Evolutionary conservation across 23 tunicate species (phyloP).

Genomic region (Trididemnum miniatum): DNA sequence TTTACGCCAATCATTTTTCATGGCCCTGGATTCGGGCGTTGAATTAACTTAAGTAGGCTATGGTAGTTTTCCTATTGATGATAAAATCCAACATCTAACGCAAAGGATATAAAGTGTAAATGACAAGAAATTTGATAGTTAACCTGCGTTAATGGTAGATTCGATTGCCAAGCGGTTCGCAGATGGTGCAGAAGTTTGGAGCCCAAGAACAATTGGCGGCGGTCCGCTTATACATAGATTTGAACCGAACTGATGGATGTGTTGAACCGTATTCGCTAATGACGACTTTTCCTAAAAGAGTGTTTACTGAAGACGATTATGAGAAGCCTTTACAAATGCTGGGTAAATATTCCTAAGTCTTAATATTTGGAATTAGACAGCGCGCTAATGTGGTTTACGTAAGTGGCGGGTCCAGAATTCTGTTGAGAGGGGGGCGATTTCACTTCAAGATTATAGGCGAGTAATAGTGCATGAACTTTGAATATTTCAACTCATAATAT

Average conservation of each 20-base stretch:
- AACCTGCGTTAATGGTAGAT: slow-evolving; percentile 29
- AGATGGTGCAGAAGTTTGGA: slow-evolving; percentile 64
- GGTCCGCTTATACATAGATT: slow-evolving; percentile 57
- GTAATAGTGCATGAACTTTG: neutral
- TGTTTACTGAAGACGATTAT: slow-evolving; percentile 60
- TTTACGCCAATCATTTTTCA: no score
- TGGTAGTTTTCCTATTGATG: no score
- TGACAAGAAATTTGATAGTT: no score
- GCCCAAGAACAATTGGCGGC: slow-evolving; percentile 75
- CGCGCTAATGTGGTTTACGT: no score
- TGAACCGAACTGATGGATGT: slow-evolving; percentile 58
- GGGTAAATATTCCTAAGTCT: slow-evolving; percentile 22
- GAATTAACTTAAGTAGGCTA: no score
- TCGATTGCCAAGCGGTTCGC: slow-evolving; percentile 62
- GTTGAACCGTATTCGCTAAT: slow-evolving; percentile 42
- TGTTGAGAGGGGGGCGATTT: no score
- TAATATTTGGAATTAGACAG: no score
- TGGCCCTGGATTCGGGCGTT: no score
- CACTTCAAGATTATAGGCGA: neutral
- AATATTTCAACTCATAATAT: no score
- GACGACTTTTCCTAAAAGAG: slow-evolving; percentile 72
- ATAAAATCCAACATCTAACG: no score
- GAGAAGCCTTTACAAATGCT: slow-evolving; percentile 55
- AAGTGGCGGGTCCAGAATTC: no score
- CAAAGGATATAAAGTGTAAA: no score